A percentile compares a stretch with the other conserved stretches of the same genome.
phyloP scores from a whole-genome alignment of 2,797 vertebrate species.

The Poeciliopsis presidionis region DNA sequence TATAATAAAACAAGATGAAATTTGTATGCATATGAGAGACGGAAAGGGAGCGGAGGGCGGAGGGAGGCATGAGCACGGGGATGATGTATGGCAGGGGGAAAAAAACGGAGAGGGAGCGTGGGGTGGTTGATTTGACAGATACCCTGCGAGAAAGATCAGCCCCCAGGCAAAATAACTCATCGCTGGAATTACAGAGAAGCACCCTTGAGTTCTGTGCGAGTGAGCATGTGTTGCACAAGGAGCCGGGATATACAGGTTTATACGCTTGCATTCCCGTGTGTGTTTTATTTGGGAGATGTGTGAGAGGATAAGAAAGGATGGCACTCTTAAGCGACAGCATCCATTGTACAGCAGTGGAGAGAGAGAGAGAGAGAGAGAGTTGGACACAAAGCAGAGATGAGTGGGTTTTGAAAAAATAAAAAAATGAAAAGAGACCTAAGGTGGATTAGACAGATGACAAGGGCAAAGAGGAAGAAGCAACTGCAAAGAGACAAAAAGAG shows the following conservation, averaged over 20 bases:
- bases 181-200: constrained; percentile 48
- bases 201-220: constrained; percentile 22
- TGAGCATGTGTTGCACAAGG: constrained; percentile 17
- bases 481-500: constrained; percentile 18
- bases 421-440: constrained; percentile 1
- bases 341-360: neutral
- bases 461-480: constrained; percentile 21
- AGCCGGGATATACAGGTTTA: neutral
- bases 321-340: constrained; percentile 16
- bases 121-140: constrained; percentile 57
- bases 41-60: neutral
- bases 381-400: neutral
- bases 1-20: constrained; percentile 14
- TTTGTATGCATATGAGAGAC: constrained; percentile 22
- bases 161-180: constrained; percentile 67
- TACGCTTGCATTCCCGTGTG: neutral
- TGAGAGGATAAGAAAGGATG: constrained; percentile 11
- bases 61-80: constrained; percentile 24
- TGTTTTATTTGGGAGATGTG: constrained; percentile 8
- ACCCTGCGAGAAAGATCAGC: constrained; percentile 60
- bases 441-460: constrained; percentile 21
- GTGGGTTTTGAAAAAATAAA: neutral
- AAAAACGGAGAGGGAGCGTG: constrained; percentile 23
- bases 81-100: constrained; percentile 49
- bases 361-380: neutral